Percentiles rank a stretch among this genome's conserved stretches.
phyloP scores from a whole-genome alignment of 2,797 vertebrate genomes.

The Florisuga fusca region DNA sequence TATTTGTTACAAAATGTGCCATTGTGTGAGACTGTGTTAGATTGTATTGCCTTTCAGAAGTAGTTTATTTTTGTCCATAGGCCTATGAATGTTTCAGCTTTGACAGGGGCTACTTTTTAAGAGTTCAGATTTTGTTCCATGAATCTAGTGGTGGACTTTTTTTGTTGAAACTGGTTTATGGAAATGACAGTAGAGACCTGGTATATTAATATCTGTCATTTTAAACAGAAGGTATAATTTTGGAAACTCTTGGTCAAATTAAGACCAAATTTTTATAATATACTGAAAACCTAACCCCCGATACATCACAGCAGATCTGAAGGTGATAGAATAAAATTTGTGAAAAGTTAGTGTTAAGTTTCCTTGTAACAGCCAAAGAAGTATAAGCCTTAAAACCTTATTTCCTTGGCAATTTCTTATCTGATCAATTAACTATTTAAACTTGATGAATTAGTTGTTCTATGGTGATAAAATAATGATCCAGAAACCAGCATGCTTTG shows the following conservation, averaged over 20 bases:
- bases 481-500: too few relatives aligned
- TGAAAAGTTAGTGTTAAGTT: too few relatives aligned
- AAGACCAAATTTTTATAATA: too few relatives aligned
- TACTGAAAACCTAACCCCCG: too few relatives aligned
- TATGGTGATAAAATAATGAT: too few relatives aligned
- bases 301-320: too few relatives aligned
- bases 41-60: not conserved
- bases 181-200: not conserved
- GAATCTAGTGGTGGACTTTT: not conserved
- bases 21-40: not conserved
- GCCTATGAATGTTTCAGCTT: not conserved
- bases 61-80: not conserved
- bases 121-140: not conserved
- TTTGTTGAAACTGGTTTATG: not conserved
- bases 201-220: not conserved
- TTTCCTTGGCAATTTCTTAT: too few relatives aligned
- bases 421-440: too few relatives aligned
- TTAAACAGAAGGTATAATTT: not conserved
- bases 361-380: too few relatives aligned
- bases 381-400: too few relatives aligned
- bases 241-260: not conserved
- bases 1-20: not conserved
- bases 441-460: too few relatives aligned
- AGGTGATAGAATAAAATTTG: too few relatives aligned
- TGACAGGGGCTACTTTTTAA: not conserved